Base-by-base conservation (phyloP, 2,888 invertebrate species). In the Heliconius aoede region DNA sequence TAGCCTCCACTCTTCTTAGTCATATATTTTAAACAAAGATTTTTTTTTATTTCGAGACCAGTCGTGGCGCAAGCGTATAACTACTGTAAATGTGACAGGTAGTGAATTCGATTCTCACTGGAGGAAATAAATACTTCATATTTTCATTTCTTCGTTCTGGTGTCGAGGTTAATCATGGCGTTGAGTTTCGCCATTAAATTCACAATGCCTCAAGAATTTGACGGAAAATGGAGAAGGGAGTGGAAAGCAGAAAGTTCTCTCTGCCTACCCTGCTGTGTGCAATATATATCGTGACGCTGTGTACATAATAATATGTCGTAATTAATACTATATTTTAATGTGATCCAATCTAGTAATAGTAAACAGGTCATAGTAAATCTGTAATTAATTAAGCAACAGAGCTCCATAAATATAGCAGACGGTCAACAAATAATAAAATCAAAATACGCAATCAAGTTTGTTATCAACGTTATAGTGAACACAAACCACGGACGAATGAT, bases 401-500 rank as follows among this genome's bases (percentile, higher is more conserved):
- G 24, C 32, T 7, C 61, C 21, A 60, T 68, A 69, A 62, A 28
- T 61, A 69, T 74, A 26, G 32, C 32, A 32, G 30, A 26, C 26
- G 46, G 68, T 69, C 76, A 51, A 64, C 1, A 75, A 36, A 73
- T 78, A 73, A 76, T 71, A 67, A 58, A 36, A 78, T 74, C 71
- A 51, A 72, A 78, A 75, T 72, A 71, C 40, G 75, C 62, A 75
- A 78, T 75, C 72, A 61, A 72, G 26, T 61, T 69, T 46, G 64
- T 73, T 76, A 74, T 74, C 65, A 32, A 76, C 64, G 61, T 72
- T 69, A 77, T 68, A 74, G 55, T 72, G 55, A 30, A 62, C 55
- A 28, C 73, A 76, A 73, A 68, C 58, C 61, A n/a, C 28, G 65
- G 51, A 26, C 73, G 58, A 76, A 76, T 76, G 79, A 79, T 79